Percentiles rank a stretch among this genome's conserved stretches.
These are phyloP conservation scores for Chaenodraco wilsoni DNA, from an alignment of 2,797 vertebrate species.

Conservation along the genomic window DNA sequence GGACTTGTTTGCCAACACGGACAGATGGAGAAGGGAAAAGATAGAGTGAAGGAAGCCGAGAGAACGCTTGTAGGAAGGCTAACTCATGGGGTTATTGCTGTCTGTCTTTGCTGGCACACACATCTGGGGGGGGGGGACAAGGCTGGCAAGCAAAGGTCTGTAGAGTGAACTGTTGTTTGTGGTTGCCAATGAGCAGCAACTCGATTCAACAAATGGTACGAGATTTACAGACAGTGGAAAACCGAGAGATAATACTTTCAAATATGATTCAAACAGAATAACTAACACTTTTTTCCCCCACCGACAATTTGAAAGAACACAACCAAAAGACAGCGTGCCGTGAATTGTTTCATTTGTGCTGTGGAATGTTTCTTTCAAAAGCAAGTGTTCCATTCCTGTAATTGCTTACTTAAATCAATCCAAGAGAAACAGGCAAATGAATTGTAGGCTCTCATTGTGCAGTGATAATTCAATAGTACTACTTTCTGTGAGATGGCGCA, in stretches of 20 bases:
- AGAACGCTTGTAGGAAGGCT: slow-evolving; percentile 36
- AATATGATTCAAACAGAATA: neutral
- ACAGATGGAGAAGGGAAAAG: slow-evolving; percentile 60
- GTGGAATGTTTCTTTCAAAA: slow-evolving; percentile 5
- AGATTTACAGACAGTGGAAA: slow-evolving; percentile 16
- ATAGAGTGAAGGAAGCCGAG: slow-evolving; percentile 6
- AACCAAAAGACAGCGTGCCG: neutral
- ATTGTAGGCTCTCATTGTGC: slow-evolving; percentile 47
- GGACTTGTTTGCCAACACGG: slow-evolving; percentile 45
- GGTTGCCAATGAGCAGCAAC: slow-evolving; percentile 35
- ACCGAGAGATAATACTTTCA: slow-evolving; percentile 2
- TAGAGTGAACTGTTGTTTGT: slow-evolving; percentile 33
- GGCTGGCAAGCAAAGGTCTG: slow-evolving; percentile 49
- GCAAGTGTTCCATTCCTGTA: slow-evolving; percentile 17
- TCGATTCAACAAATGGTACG: slow-evolving; percentile 55
- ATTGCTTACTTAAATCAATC: slow-evolving; percentile 28
- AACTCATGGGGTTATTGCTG: slow-evolving; percentile 61
- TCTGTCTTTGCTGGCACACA: slow-evolving; percentile 67
- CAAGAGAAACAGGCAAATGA: slow-evolving; percentile 31
- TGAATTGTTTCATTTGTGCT: slow-evolving; percentile 21
- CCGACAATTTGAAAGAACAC: slow-evolving; percentile 7
- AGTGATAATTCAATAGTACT: slow-evolving; percentile 27
- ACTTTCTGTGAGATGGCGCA: slow-evolving; percentile 27
- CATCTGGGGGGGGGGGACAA: slow-evolving; percentile 29
- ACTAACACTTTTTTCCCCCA: neutral